These are phyloP conservation scores for Aphis craccivora DNA, from an alignment of 1,140 invertebrate genomes.

Conservation along the genomic window DNA sequence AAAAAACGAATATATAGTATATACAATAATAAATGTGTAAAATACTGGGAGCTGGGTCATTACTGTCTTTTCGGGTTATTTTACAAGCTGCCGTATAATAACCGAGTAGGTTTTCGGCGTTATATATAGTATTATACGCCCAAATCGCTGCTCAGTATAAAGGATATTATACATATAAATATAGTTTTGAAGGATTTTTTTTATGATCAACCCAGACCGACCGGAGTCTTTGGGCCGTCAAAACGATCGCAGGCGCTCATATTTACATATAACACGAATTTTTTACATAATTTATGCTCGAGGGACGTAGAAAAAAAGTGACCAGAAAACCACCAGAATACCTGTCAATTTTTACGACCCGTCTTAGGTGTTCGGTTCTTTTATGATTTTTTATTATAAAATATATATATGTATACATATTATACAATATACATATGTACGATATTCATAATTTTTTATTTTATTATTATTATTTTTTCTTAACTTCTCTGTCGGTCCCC, in stretches of 20 bases:
- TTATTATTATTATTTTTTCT: constrained; percentile 39
- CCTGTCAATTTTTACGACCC: constrained; percentile 58
- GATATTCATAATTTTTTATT: constrained; percentile 48
- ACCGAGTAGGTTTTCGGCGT: constrained; percentile 52
- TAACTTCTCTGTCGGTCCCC: constrained; percentile 48
- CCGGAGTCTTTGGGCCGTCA: constrained; percentile 47
- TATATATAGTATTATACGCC: constrained; percentile 36
- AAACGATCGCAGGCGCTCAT: constrained; percentile 47
- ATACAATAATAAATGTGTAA: constrained; percentile 44
- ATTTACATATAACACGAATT: constrained; percentile 57
- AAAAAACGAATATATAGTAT: constrained; percentile 32
- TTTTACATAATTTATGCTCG: constrained; percentile 57
- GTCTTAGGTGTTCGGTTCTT: constrained; percentile 56
- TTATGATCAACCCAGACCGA: constrained; percentile 52
- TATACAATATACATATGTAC: constrained; percentile 10
- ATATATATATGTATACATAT: constrained; percentile 1
- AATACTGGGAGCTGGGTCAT: constrained; percentile 54
- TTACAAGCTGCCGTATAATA: constrained; percentile 58
- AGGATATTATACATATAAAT: not conserved
- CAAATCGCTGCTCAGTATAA: constrained; percentile 38
- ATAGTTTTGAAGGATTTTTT: constrained; percentile 44
- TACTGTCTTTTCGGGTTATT: constrained; percentile 58
- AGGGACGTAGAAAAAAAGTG: constrained; percentile 49
- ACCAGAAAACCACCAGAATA: constrained; percentile 58
- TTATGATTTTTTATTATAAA: constrained; percentile 51